These are phyloP conservation scores for Drymonia ruficornis DNA, from an alignment of 2,888 invertebrate species.

Conservation along the genomic window DNA sequence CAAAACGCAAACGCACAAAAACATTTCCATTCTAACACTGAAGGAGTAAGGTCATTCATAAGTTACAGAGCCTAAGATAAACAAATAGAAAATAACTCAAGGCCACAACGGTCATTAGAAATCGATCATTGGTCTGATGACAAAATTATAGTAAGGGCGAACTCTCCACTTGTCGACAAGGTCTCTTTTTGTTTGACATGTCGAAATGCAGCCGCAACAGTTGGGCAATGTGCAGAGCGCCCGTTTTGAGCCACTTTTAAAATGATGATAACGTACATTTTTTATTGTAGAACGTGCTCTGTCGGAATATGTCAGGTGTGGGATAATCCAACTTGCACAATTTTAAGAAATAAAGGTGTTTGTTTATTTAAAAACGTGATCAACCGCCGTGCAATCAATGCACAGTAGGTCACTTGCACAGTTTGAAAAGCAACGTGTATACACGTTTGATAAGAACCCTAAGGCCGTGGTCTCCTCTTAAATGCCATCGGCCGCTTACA, in stretches of 20 bases:
- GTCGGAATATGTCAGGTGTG: neutral
- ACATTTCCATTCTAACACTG: conserved; percentile 24
- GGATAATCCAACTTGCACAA: neutral
- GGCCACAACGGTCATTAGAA: conserved; percentile 63
- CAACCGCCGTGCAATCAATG: too few relatives aligned
- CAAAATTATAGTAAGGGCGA: conserved; percentile 70
- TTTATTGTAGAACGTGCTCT: neutral
- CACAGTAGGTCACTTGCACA: too few relatives aligned
- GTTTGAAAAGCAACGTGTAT: too few relatives aligned
- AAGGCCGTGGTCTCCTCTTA: too few relatives aligned
- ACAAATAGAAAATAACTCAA: conserved; percentile 53
- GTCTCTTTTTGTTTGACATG: conserved; percentile 73
- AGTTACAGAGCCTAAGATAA: conserved; percentile 47
- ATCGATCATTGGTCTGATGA: conserved; percentile 60
- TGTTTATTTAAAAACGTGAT: neutral
- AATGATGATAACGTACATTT: conserved; percentile 7
- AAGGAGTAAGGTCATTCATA: conserved; percentile 34
- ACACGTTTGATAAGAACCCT: too few relatives aligned
- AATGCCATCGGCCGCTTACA: too few relatives aligned
- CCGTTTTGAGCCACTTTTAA: conserved; percentile 16
- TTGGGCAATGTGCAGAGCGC: conserved; percentile 48
- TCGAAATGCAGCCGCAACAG: conserved; percentile 38
- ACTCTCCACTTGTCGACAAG: conserved; percentile 63
- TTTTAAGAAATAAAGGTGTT: neutral
- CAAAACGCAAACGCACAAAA: conserved; percentile 9